A percentile compares a stretch with the other conserved stretches of the same genome.
Conservation (phyloP, 2,113 vertebrate genomes). For the Antechinus stuartii region DNA sequence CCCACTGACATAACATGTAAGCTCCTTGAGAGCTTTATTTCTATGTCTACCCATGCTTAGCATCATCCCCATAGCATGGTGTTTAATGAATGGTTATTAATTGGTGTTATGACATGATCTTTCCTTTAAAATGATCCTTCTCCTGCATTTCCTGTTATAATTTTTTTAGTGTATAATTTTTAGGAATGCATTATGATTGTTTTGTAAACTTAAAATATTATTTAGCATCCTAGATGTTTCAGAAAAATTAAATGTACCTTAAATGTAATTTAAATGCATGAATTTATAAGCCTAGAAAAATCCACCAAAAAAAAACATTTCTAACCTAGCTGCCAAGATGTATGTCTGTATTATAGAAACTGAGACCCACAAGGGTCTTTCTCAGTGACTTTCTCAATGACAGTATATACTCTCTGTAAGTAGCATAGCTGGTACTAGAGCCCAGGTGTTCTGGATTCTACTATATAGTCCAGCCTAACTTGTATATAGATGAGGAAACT, state of each 20-base stretch:
- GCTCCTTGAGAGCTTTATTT: background rate
- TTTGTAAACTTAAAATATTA: background rate
- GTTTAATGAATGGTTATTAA: slow-evolving; percentile 26
- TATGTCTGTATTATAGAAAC: background rate
- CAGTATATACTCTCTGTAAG: background rate
- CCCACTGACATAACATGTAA: background rate
- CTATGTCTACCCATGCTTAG: background rate
- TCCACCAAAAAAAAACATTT: background rate
- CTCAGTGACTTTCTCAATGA: background rate
- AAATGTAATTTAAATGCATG: background rate
- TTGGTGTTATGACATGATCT: background rate
- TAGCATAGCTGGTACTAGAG: background rate
- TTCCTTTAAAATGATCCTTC: background rate
- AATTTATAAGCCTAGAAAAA: background rate
- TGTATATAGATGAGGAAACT: background rate
- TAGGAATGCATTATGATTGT: background rate
- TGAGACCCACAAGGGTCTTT: background rate
- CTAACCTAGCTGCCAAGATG: background rate
- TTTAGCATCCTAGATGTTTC: slow-evolving; percentile 18
- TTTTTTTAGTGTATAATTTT: slow-evolving; percentile 25
- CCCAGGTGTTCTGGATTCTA: background rate
- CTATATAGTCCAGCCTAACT: background rate
- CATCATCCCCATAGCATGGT: background rate
- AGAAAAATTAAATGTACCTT: slow-evolving; percentile 5
- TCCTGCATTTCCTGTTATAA: slow-evolving; percentile 1